Evolutionary conservation across 2,888 invertebrate species (phyloP).

Genomic region (Melanotus villosus): DNA sequence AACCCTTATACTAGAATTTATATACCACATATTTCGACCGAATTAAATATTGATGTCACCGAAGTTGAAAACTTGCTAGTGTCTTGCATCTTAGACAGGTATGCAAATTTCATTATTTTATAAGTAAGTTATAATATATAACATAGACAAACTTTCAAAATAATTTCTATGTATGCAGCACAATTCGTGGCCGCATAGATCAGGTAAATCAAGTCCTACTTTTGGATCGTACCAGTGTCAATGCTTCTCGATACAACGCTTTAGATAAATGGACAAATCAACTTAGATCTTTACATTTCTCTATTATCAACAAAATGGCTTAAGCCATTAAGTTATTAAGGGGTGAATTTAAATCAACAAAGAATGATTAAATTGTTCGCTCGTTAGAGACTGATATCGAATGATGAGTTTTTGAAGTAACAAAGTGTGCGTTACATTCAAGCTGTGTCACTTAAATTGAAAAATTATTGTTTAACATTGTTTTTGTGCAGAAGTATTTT

Average conservation of each 20-base stretch:
- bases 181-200: constrained; percentile 89
- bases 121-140: too few relatives aligned
- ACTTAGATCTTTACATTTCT: constrained; percentile 87
- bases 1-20: constrained; percentile 98
- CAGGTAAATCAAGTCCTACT: constrained; percentile 96
- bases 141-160: too few relatives aligned
- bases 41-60: constrained; percentile 91
- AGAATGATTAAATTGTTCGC: too few relatives aligned
- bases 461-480: too few relatives aligned
- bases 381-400: too few relatives aligned
- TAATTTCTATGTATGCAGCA: constrained; percentile 70
- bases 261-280: constrained; percentile 97
- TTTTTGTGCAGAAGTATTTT: too few relatives aligned
- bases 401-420: too few relatives aligned
- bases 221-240: constrained; percentile 83
- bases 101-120: constrained; percentile 68
- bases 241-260: constrained; percentile 90
- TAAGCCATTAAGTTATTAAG: too few relatives aligned
- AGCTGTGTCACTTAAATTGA: too few relatives aligned
- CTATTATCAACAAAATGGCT: constrained; percentile 93
- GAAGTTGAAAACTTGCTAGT: constrained; percentile 98
- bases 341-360: too few relatives aligned
- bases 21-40: constrained; percentile 97
- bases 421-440: too few relatives aligned
- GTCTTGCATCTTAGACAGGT: constrained; percentile 98